Base-by-base conservation (phyloP, 2,113 vertebrate genomes). In the Oryzias celebensis region DNA sequence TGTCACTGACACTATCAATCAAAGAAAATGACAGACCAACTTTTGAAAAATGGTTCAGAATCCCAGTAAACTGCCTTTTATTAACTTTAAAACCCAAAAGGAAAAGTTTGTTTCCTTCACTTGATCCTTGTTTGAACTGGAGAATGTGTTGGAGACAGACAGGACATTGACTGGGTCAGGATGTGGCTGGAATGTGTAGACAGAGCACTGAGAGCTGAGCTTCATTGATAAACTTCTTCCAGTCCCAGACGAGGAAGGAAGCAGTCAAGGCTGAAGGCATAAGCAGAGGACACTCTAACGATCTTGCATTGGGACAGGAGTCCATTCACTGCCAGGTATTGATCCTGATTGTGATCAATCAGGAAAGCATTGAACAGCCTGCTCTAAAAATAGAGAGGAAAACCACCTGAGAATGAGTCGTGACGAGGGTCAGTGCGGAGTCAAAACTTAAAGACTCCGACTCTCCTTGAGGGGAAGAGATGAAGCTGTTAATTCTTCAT, bases 341-440 rank as follows among this genome's bases (percentile, higher is more conserved):
- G 90, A 92, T 90, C 85, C 83, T 56, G 68, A 83, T 85, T 57
- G 50, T 52, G 49, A 90, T 91, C 90, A 88, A 91, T 91, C 84
- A 79, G 88, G 85, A 87, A 87, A 85, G 71, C 71, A 82, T 85
- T 75, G 87, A 89, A 75, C 55, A 78, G 64, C 65, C 54, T 5
- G 59, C 2, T 88, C 83, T 82, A 80, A 76, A 89, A 89, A 91
- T 89, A 89, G 88, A 89, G 71, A 55, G 46, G 44, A 72, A 63
- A 53, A 80, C 76, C 74, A 86, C 77, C 78, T 77, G 65, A 65
- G 52, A 52, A 66, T 7, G 43, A 64, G 51, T 56, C 17, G 64
- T 23, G 62, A 62, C 46, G 23, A 45, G 78, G 36, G 36, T 36
- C 36, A 36, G 36, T 12, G 10, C 12, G 10, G 36, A 36, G 65